Evolutionary conservation across 2,888 invertebrate species (phyloP), one percentile per base, ranked within the genome.

Genomic region (Parnassius glacialis): DNA sequence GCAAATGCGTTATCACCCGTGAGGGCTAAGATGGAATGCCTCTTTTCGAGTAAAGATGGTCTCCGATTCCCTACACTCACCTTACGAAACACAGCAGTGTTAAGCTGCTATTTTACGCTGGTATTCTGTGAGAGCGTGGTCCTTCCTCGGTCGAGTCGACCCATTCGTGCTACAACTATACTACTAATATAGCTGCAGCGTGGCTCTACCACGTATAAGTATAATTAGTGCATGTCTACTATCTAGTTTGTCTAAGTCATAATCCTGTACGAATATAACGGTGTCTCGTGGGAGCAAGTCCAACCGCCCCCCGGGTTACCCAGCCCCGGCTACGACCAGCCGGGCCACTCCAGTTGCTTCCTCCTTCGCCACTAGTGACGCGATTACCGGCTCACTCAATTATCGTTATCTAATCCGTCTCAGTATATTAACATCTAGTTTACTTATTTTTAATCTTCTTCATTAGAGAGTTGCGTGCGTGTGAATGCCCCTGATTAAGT

Each of bases 231-330:
- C 5, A 48, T 48, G n/a, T 48, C 16, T 48, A 13, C 34, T 48
- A 45, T 12, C 13, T 11, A 20, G 12, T 41, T 41, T 43, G 10
- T 50, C 41, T 12, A 1, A n/a, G n/a, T 42, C 44, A 20, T 10
- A 50, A 54, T 55, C 45, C 16, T 9, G 9, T 45, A 3, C 12
- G 10, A 42, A 57, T 3, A 3, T 57, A 20, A 52, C 56, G 56
- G 56, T 56, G n/a, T n/a, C 16, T 45, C 61, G 56, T 61, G 61
- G 61, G 61, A 61, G 47, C 47, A 2, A 9, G n/a, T 20, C 52
- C 56, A 47, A 57, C 41, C 48, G 16, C 44, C 20, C 25, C 45
- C 52, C 10, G 56, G 34, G 42, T 57, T 61, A 56, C 52, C 52
- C 52, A 52, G 41, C 44, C 52, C 44, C n/a, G 47, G 12, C 55